Evolutionary conservation across 2,113 vertebrate genomes (phyloP), one percentile per base, ranked within the genome.

Genomic region (Tyrannus savana): DNA sequence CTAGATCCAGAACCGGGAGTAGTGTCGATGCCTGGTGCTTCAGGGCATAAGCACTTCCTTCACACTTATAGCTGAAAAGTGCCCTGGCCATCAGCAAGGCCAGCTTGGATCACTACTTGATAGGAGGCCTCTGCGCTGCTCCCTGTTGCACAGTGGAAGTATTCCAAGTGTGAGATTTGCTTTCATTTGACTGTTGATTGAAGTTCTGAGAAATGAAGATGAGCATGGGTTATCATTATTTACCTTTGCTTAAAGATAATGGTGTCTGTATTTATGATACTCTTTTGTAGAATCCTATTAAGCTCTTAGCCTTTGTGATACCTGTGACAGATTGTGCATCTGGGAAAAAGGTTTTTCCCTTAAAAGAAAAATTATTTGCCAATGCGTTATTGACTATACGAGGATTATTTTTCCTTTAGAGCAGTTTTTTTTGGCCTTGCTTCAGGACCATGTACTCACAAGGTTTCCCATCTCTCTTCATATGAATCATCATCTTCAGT

Each of bases 351-450:
- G 27, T 35, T 69, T 77, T 69, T 12, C 7, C 41, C 4, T 58
- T 84, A 19, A 50, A 31, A 60, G 92, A 68, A 56, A 90, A 90
- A 73, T 68, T 53, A 9, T 44, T 96, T 53, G 16, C 41, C 37
- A 49, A 47, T 17, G 21, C 12, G 6, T 66, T 71, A 33, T 63
- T 92, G n/a, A 47, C 24, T 88, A 25, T 64, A 31, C 4, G 60
- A 76, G 12, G 12, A 35, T 69, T 83, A 18, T 66, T 84, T 84
- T 78, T 82, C 23, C 35, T 63, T 49, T 85, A 52, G 52, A 79
- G 33, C 2, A 12, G 46, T 3, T 35, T 14, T 53, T 84, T 56
- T 37, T 44, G 76, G 27, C 17, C 21, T 73, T 78, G 72, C 8
- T 14, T 71, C 35, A 27, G 18, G 53, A 27, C 50, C 58, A 13